Conservation (phyloP, 2,888 invertebrate species). For the Byasa hedistus region DNA sequence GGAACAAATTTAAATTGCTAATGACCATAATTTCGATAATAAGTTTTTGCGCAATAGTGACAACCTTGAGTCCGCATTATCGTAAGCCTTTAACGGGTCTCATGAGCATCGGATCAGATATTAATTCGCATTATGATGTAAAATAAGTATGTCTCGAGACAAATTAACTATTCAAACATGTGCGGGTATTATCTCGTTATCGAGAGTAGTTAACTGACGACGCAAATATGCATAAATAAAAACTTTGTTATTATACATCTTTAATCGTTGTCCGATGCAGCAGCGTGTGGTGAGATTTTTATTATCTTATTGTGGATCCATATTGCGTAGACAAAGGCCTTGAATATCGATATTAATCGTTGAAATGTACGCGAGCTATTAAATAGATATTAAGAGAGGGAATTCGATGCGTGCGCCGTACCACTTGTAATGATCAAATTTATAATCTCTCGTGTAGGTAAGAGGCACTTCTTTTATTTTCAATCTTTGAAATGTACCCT, state of each 20-base stretch:
- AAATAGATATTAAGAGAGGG: slow-evolving; percentile 72
- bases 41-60: slow-evolving; percentile 1
- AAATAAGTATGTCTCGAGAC: neutral
- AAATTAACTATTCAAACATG: slow-evolving; percentile 1
- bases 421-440: slow-evolving; percentile 77
- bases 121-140: slow-evolving; percentile 7
- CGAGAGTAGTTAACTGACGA: neutral
- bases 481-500: slow-evolving; percentile 67
- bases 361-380: slow-evolving; percentile 63
- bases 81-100: slow-evolving; percentile 6
- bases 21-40: neutral
- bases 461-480: slow-evolving; percentile 72
- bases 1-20: neutral
- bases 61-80: slow-evolving; percentile 7
- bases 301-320: slow-evolving; percentile 43
- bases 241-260: slow-evolving; percentile 40
- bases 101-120: slow-evolving; percentile 3
- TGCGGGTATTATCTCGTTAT: neutral
- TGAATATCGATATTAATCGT: slow-evolving; percentile 56
- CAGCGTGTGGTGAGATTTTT: slow-evolving; percentile 31
- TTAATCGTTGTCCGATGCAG: slow-evolving; percentile 23
- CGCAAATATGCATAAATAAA: slow-evolving; percentile 28
- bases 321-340: slow-evolving; percentile 54
- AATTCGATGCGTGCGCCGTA: slow-evolving; percentile 68
- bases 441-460: slow-evolving; percentile 77